phyloP scores from a whole-genome alignment of 2,113 vertebrate genomes.

The Limnothrissa miodon region DNA sequence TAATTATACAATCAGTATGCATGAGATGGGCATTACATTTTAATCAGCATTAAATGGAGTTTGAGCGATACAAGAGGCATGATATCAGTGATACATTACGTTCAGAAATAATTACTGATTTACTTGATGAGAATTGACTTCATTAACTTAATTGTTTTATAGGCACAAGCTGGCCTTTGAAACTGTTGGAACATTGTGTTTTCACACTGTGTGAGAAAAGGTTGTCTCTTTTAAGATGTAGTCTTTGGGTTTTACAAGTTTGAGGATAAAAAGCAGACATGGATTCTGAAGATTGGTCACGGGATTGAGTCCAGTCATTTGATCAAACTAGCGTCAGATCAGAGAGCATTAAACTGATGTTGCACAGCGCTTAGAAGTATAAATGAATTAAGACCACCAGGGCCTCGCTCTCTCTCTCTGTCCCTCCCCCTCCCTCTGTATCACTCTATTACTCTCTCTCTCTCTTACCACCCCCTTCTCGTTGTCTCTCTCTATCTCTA shows the following conservation, averaged over 20 bases:
- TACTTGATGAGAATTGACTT: not conserved
- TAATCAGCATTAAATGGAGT: not conserved
- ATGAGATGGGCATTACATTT: not conserved
- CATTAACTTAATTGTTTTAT: not conserved
- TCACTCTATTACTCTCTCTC: not conserved
- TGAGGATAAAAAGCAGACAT: constrained; percentile 5
- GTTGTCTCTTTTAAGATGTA: not conserved
- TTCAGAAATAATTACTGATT: constrained; percentile 6
- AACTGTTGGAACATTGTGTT: not conserved
- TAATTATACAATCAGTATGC: not conserved
- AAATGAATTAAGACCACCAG: constrained; percentile 17
- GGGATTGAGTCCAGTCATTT: constrained; percentile 9
- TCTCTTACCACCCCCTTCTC: too few species aligned
- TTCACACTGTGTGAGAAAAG: not conserved
- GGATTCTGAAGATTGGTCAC: not conserved
- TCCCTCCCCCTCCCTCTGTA: constrained; percentile 13
- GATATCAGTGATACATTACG: not conserved
- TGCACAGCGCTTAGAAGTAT: not conserved
- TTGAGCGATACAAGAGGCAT: not conserved
- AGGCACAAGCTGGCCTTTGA: not conserved
- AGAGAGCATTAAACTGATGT: constrained; percentile 14
- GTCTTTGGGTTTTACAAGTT: too few species aligned
- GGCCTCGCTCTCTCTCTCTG: constrained; percentile 51
- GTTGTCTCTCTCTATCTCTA: constrained; percentile 3
- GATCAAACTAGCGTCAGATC: constrained; percentile 16